These are phyloP conservation scores for Dexiosoma caninum DNA, from an alignment of 2,888 invertebrate species.

Conservation along the genomic window DNA sequence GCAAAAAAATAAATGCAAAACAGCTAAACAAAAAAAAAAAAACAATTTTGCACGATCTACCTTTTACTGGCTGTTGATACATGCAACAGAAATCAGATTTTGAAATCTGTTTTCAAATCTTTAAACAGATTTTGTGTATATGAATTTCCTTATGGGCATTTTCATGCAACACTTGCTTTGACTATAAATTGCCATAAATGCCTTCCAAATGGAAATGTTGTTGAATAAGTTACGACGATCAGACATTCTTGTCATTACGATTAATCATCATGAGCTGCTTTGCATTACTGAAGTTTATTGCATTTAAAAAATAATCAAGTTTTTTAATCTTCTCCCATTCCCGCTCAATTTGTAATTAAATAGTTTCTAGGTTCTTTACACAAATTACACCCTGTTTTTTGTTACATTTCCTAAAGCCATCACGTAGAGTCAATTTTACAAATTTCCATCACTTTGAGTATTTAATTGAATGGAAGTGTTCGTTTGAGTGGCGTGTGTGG, in stretches of 20 bases:
- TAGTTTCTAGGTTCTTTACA: constrained; percentile 33
- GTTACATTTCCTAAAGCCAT: constrained; percentile 52
- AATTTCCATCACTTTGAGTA: constrained; percentile 9
- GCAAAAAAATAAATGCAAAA: constrained; percentile 12
- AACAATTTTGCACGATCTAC: constrained; percentile 42
- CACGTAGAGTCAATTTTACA: constrained; percentile 36
- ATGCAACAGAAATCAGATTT: constrained; percentile 29
- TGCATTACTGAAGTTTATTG: constrained; percentile 18
- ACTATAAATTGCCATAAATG: neutral
- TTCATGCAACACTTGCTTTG: constrained; percentile 56
- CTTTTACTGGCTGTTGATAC: constrained; percentile 32
- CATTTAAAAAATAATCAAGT: too few species aligned
- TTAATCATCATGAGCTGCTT: constrained; percentile 41
- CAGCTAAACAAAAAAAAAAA: constrained; percentile 5
- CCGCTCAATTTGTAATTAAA: constrained; percentile 14
- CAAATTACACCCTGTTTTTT: constrained; percentile 34
- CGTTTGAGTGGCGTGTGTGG: constrained; percentile 18
- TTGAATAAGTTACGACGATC: neutral
- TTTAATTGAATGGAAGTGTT: constrained; percentile 19
- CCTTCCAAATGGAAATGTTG: neutral
- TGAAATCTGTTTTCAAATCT: constrained; percentile 9
- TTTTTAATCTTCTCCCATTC: neutral
- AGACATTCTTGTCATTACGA: constrained; percentile 34
- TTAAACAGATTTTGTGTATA: constrained; percentile 1
- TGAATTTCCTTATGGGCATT: constrained; percentile 42